Conservation (phyloP, 2,113 vertebrate genomes). For the Heloderma charlesbogerti region DNA sequence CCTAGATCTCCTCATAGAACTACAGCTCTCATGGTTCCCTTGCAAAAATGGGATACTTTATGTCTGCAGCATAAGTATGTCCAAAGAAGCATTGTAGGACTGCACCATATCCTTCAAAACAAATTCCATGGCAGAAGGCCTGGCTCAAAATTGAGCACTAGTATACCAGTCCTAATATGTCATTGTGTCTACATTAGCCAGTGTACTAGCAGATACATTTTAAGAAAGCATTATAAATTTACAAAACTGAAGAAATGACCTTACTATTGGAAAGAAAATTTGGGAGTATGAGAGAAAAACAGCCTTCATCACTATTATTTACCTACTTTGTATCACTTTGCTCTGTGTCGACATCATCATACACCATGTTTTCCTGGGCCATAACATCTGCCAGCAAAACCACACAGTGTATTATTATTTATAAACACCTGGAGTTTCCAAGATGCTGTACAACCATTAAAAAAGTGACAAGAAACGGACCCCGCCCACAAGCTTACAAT, state of each 20-base stretch:
- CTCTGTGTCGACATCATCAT: constrained; percentile 52
- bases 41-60: not conserved
- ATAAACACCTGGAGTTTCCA: not conserved
- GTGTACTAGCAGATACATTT: not conserved
- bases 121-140: not conserved
- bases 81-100: not conserved
- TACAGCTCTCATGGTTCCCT: not conserved
- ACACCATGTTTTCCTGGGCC: constrained; percentile 62
- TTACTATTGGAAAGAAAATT: not conserved
- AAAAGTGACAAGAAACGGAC: not conserved
- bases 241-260: not conserved
- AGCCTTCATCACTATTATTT: not conserved
- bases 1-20: not conserved
- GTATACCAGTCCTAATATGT: not conserved
- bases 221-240: not conserved
- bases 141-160: not conserved
- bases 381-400: constrained; percentile 53
- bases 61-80: not conserved
- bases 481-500: not conserved
- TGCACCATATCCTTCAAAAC: not conserved
- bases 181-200: not conserved
- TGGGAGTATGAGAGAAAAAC: not conserved
- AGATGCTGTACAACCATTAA: not conserved
- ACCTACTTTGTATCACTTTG: constrained; percentile 70
- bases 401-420: not conserved